Percentiles rank a stretch among this genome's conserved stretches.
Evolutionary conservation across 2,113 vertebrate species (phyloP).

Genomic region (Gopherus evgoodei): DNA sequence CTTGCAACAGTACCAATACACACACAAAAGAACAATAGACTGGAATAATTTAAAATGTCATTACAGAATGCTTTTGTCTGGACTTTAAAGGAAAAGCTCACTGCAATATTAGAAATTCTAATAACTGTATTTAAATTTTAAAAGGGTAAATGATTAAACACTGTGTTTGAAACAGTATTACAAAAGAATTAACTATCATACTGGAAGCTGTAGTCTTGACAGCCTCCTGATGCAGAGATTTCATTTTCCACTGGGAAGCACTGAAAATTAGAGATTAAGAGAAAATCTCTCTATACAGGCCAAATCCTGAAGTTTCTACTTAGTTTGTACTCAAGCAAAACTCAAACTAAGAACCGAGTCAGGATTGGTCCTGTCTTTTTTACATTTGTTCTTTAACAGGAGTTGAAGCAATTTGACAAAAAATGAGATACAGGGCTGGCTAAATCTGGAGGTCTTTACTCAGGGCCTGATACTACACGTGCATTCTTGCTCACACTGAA

Average conservation of each 20-base stretch:
- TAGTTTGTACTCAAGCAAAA: background rate
- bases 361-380: background rate
- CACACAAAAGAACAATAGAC: background rate
- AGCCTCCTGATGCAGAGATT: background rate
- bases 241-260: background rate
- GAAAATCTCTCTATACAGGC: background rate
- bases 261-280: background rate
- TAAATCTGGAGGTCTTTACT: background rate
- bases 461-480: background rate
- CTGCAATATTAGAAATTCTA: background rate
- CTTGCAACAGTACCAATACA: background rate
- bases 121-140: background rate
- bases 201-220: background rate
- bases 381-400: background rate
- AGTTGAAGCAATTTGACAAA: background rate
- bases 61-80: background rate
- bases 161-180: background rate
- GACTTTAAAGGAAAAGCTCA: background rate
- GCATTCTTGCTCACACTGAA: background rate
- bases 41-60: background rate
- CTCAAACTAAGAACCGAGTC: background rate
- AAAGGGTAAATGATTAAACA: background rate
- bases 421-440: background rate
- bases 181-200: background rate
- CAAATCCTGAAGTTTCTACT: background rate